Percentiles rank a stretch among this genome's conserved stretches.
These are phyloP conservation scores for Sturnira hondurensis DNA, from an alignment of 2,113 vertebrate species.

Conservation along the genomic window DNA sequence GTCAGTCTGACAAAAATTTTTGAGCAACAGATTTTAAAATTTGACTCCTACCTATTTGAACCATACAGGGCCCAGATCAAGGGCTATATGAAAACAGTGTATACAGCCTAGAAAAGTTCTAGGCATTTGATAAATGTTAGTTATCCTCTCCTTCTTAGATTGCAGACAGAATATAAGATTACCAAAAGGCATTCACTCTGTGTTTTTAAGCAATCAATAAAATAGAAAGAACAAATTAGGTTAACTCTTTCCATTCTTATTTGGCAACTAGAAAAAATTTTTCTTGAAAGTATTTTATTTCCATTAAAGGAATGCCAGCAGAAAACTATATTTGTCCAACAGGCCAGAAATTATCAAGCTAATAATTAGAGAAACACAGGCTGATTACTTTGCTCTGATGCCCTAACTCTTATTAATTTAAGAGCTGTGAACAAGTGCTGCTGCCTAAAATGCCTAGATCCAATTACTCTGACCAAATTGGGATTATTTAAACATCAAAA, in stretches of 20 bases:
- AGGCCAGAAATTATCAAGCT: neutral
- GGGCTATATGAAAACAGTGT: neutral
- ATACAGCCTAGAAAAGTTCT: neutral
- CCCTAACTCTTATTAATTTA: neutral
- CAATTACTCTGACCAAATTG: neutral
- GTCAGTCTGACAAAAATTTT: neutral
- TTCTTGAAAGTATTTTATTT: neutral
- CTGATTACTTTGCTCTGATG: neutral
- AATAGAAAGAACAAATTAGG: neutral
- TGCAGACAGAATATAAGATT: neutral
- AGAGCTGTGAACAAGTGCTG: neutral
- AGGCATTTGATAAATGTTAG: neutral
- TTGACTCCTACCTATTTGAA: neutral
- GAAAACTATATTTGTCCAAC: neutral
- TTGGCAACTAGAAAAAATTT: neutral
- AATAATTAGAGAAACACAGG: neutral
- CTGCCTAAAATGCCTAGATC: neutral
- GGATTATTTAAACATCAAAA: neutral
- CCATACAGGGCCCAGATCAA: neutral
- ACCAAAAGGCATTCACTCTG: neutral
- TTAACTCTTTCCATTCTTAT: neutral
- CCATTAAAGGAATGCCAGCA: neutral
- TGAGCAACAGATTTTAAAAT: neutral
- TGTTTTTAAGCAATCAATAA: neutral
- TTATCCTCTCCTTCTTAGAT: neutral